phyloP scores from a whole-genome alignment of 92 coral and sea anemone genomes.

The Muricea muricata region DNA sequence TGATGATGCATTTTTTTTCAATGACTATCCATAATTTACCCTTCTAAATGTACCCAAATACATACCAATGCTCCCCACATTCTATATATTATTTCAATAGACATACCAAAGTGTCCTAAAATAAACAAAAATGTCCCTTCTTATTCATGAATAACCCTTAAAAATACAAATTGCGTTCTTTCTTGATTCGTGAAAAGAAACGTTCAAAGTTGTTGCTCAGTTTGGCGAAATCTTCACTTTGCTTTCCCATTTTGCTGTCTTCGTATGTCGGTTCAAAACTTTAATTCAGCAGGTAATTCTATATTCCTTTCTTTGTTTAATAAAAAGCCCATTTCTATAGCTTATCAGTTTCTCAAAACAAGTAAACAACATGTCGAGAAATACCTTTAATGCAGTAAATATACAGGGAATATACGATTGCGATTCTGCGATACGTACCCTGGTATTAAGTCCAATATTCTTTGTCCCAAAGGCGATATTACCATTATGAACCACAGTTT shows the following conservation, averaged over 20 bases:
- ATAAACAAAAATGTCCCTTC: neutral
- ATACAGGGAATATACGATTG: too few species aligned
- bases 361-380: constrained; percentile 6
- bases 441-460: too few species aligned
- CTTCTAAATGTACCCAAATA: neutral
- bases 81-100: too few species aligned
- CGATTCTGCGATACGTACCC: too few species aligned
- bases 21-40: neutral
- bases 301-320: neutral
- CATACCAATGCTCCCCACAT: too few species aligned
- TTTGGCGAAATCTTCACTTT: constrained; percentile 3
- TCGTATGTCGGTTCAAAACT: constrained; percentile 99
- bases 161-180: neutral
- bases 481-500: too few species aligned
- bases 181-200: neutral
- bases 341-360: neutral
- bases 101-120: neutral
- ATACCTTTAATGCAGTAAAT: too few species aligned
- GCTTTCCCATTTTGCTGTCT: constrained; percentile 51
- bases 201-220: too few species aligned
- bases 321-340: neutral
- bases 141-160: neutral
- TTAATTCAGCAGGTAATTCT: constrained; percentile 78
- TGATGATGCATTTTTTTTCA: neutral
- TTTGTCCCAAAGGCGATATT: too few species aligned